Base-by-base conservation (phyloP, 2,888 invertebrate species). In the Microchrysa polita region DNA sequence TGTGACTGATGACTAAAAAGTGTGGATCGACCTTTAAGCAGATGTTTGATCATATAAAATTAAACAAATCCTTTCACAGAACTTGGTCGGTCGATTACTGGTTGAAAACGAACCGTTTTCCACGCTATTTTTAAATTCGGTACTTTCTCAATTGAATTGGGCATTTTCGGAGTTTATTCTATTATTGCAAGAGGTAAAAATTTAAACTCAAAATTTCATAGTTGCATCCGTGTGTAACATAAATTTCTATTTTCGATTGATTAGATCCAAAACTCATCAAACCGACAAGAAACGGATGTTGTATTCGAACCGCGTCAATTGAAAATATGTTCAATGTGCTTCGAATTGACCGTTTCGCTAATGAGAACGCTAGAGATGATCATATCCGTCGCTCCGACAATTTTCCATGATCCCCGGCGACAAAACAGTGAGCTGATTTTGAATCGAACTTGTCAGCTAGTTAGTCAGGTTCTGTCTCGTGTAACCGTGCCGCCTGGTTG, bases 111-210 rank as follows among this genome's bases (percentile, higher is more conserved):
- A 90, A 7, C 88, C 89, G 42, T 86, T 88, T 20, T 90, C 93
- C 0, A 90, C 90, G 0, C 85, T 88, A 0, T 93, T 91, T 80
- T 85, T 95, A 12, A 93, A 94, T 83, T 93, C 93, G 0, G 85
- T 95, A 23, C 86, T 95, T 5, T 93, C 91, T 80, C 93, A 94
- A 79, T 86, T 94, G 5, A 94, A 95, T 84, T 94, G 94, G 94
- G 92, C 93, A 0, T 94, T 94, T 81, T 94, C 94, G 0, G 94
- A 95, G 81, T 94, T 94, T 80, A 92, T 94, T 77, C 90, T 93
- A 23, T 90, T 94, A 87, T 87, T 94, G 80, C 94, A 94, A 82
- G 94, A 94, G 87, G 91, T 91, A 80, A n/a, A n/a, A 73, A 52
- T 27, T 48, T 48, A 65, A n/a, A n/a, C 23, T 48, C 2, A n/a